Evolutionary conservation across 2,113 vertebrate genomes (phyloP).

Genomic region (Galbula dea): DNA sequence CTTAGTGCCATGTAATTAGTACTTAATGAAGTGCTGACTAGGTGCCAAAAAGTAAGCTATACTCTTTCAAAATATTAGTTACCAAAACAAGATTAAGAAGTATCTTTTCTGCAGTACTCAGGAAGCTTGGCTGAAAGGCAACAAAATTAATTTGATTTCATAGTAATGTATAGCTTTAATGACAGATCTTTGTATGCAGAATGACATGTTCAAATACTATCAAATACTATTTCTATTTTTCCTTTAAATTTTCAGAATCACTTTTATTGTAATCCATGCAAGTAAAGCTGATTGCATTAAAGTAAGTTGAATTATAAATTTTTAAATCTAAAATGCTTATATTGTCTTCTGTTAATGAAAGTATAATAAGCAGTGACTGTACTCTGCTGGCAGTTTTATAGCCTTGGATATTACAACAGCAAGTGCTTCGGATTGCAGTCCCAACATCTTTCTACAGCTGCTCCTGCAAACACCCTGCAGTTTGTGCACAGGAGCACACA

Average conservation of each 20-base stretch:
- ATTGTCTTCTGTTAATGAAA: neutral
- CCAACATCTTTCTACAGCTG: neutral
- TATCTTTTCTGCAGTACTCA: neutral
- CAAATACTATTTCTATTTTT: neutral
- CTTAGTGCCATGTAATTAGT: neutral
- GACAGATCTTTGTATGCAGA: neutral
- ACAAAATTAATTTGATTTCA: neutral
- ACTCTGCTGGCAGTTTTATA: neutral
- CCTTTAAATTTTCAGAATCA: neutral
- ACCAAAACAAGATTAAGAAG: neutral
- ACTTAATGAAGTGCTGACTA: constrained; percentile 7
- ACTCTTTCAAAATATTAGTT: neutral
- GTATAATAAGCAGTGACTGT: neutral
- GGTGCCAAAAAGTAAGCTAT: neutral
- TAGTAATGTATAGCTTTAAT: neutral
- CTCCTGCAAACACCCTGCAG: neutral
- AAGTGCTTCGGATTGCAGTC: neutral
- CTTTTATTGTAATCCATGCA: neutral
- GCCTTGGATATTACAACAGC: neutral
- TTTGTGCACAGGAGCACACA: neutral
- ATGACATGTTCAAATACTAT: neutral
- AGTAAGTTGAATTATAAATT: neutral
- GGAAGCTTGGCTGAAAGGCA: neutral
- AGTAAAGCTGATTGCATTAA: neutral
- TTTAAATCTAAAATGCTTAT: neutral